Evolutionary conservation across 2,888 invertebrate genomes (phyloP), one percentile per base, ranked within the genome.

Genomic region (Noctua janthina): DNA sequence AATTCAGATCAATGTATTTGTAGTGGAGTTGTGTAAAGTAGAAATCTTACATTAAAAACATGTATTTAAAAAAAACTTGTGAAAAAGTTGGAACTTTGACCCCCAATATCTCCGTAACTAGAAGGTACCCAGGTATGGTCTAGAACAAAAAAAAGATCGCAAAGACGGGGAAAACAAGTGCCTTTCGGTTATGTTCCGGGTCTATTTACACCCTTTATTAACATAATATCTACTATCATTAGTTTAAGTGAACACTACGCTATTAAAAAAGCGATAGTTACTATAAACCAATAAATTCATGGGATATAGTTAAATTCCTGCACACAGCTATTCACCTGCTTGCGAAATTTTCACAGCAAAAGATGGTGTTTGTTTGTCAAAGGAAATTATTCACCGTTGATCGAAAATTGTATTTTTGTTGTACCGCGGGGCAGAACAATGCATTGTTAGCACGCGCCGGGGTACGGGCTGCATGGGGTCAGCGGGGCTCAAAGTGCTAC

Each of bases 331-430:
- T 13, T 49, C 35, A n/a, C 23, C 13, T 49, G 56, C 7, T 35
- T 11, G 43, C 23, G 39, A 72, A 29, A 70, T 56, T 70, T 35
- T 62, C 6, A n/a, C 29, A 49, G 29, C 49, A 39, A 66, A 46
- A 15, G n/a, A 20, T 64, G 66, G 67, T 46, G 59, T 67, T 85
- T 43, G 56, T 76, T 79, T 64, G 51, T 29, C 49, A 20, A 74
- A 76, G 64, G 70, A 62, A 81, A 82, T 85, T 67, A 81, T 75
- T 76, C 74, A 64, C 73, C 39, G 35, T 81, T 77, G 76, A 77
- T 74, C 77, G 54, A 56, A 76, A 75, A 83, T 78, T 46, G 7
- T 20, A 70, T 78, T 87, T 81, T n/a, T 43, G 23, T 81, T 46
- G 20, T 23, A 20, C 39, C 17, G 10, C 46, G 46, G 49, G 1